These are phyloP conservation scores for Plectropomus leopardus DNA, from an alignment of 2,113 vertebrate genomes.

Conservation along the genomic window DNA sequence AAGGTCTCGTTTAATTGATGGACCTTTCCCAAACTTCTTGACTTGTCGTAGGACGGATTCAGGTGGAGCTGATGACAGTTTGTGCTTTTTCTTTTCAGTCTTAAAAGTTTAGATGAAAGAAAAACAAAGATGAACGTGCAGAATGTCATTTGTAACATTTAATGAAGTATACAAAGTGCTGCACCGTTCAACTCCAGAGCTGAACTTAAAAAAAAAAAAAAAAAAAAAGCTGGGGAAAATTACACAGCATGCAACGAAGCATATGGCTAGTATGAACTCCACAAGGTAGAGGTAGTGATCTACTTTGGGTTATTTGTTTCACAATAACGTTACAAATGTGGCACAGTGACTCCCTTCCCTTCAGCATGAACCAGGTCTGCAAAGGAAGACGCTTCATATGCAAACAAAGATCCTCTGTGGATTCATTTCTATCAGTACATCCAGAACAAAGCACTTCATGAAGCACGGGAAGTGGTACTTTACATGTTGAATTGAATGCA, in stretches of 20 bases:
- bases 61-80: too few relatives aligned
- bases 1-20: too few relatives aligned
- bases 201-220: constrained; percentile 36
- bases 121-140: neutral
- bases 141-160: constrained; percentile 59
- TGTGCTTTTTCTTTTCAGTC: too few relatives aligned
- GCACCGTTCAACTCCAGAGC: constrained; percentile 47
- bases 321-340: constrained; percentile 49
- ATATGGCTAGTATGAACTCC: constrained; percentile 42
- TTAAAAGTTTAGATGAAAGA: neutral
- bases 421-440: constrained; percentile 24
- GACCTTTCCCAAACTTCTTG: too few relatives aligned
- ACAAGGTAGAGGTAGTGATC: constrained; percentile 65
- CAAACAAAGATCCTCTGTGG: constrained; percentile 31
- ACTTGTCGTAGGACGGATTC: too few relatives aligned
- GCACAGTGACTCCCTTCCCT: constrained; percentile 48
- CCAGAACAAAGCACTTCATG: constrained; percentile 59
- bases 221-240: constrained; percentile 7
- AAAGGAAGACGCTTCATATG: constrained; percentile 46
- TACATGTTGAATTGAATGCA: constrained; percentile 44
- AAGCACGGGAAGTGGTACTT: constrained; percentile 37
- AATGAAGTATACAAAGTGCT: constrained; percentile 72
- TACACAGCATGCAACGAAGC: constrained; percentile 71
- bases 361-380: constrained; percentile 36
- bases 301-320: constrained; percentile 56